Evolutionary conservation across 2,113 vertebrate genomes (phyloP).

Genomic region (Polyodon spathula): DNA sequence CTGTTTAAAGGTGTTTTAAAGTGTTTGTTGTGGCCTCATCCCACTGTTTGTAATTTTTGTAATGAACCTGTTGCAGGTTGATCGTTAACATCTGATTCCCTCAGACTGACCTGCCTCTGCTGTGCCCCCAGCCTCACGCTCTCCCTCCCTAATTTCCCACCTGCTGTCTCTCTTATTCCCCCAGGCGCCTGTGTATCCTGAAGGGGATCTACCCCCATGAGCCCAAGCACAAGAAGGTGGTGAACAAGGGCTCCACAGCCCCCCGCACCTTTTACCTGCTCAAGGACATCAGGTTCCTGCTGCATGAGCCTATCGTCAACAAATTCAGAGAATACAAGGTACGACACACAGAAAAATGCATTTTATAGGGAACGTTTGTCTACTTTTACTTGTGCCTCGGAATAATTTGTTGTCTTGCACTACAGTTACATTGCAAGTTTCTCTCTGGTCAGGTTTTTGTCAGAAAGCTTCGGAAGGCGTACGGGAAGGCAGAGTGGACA

Average conservation of each 20-base stretch:
- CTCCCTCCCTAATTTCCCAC: background rate
- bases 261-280: conserved; percentile 86
- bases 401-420: too few species aligned
- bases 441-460: conserved; percentile 71
- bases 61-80: background rate
- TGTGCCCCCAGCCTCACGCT: background rate
- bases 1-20: too few species aligned
- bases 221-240: conserved; percentile 95
- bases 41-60: background rate
- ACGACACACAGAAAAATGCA: too few species aligned
- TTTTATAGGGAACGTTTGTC: too few species aligned
- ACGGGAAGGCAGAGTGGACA: conserved; percentile 80
- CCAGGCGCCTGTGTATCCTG: conserved; percentile 87
- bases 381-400: too few species aligned
- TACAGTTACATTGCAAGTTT: too few species aligned
- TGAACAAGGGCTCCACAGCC: conserved; percentile 88
- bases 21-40: too few species aligned
- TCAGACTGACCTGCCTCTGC: too few species aligned
- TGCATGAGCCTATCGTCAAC: conserved; percentile 87
- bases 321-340: conserved; percentile 96
- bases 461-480: conserved; percentile 84
- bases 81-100: background rate
- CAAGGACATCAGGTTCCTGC: conserved; percentile 90
- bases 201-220: conserved; percentile 97
- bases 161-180: conserved; percentile 14